Evolutionary conservation across 2,888 invertebrate genomes (phyloP), one percentile per base, ranked within the genome.

Genomic region (Hypselothyrea guttata): DNA sequence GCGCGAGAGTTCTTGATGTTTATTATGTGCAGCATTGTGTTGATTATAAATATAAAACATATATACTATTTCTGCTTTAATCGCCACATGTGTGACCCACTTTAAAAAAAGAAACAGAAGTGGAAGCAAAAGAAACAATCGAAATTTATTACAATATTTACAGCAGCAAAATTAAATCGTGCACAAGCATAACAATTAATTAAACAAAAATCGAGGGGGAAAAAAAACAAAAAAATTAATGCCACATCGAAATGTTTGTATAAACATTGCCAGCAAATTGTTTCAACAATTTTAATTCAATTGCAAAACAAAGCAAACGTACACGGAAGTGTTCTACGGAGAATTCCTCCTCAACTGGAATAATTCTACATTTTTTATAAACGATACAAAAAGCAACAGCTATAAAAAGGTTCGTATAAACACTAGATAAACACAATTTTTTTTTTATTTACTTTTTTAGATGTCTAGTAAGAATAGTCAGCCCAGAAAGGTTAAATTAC

Each of bases 41-140:
- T 34, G 55, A 52, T 58, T 66, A 69, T 62, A 71, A 61, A 68
- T 68, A 58, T 44, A 45, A 56, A 30, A 71, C 31, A 45, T 34
- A 31, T 22, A 46, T 52, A 55, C 47, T 45, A 59, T 75, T 84
- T 82, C 57, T 55, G 82, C 59, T 63, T 82, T 82, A 78, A 78
- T 78, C 78, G 69, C 84, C 81, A 69, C 84, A 81, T 81, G 76
- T 85, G 84, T 81, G 81, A 81, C 81, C 81, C 58, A 85, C 64
- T 83, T 79, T 65, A 55, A 62, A 61, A 65, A 78, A 37, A 12
- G 7, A 30, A 13, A 28, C 18, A 62, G 54, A 69, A 69, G 57
- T 69, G 53, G 49, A 69, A 64, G 63, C 57, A 62, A 49, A 56
- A 71, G 46, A 45, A 56, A 42, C 47, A 64, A 55, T 48, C 70